Percentiles rank a stretch among this genome's conserved stretches.
Conservation (phyloP, 2,113 vertebrate genomes). For the Malaclemys terrapin region DNA sequence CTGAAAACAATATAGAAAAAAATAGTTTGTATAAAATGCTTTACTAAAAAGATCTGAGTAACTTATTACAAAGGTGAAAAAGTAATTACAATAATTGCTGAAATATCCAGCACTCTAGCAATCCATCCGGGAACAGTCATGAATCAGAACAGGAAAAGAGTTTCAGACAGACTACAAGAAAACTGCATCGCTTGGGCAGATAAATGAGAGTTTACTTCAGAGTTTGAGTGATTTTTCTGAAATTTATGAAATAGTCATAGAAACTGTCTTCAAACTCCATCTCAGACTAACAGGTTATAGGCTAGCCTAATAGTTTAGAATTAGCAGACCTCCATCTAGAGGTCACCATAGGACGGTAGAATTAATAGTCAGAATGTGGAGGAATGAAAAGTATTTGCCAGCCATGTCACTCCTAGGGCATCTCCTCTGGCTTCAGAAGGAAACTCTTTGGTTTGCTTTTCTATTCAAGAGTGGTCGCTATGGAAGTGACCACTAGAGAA, state of each 20-base stretch:
- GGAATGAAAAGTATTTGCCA: not conserved
- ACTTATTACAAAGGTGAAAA: slow-evolving; percentile 1
- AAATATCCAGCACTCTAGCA: slow-evolving; percentile 43
- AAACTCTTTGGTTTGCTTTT: not conserved
- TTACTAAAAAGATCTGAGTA: slow-evolving; percentile 70
- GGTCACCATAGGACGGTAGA: not conserved
- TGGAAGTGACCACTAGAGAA: not conserved
- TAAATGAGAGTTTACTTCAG: not conserved
- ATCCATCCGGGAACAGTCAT: not conserved
- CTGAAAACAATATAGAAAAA: not conserved
- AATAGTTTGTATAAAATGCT: slow-evolving; percentile 24
- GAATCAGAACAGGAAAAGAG: not conserved
- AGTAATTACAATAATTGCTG: slow-evolving; percentile 31
- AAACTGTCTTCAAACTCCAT: not conserved
- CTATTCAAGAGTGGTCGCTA: not conserved
- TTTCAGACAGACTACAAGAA: not conserved
- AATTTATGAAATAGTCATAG: accelerated
- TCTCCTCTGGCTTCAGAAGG: not conserved
- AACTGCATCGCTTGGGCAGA: not conserved
- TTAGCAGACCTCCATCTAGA: not conserved
- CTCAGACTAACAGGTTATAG: not conserved
- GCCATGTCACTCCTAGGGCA: not conserved
- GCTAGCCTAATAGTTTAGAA: not conserved
- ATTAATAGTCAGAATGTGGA: not conserved
- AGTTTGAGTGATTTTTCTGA: not conserved